Evolutionary conservation across 2,113 vertebrate species (phyloP), one percentile per base, ranked within the genome.

Genomic region (Erinaceus europaeus): DNA sequence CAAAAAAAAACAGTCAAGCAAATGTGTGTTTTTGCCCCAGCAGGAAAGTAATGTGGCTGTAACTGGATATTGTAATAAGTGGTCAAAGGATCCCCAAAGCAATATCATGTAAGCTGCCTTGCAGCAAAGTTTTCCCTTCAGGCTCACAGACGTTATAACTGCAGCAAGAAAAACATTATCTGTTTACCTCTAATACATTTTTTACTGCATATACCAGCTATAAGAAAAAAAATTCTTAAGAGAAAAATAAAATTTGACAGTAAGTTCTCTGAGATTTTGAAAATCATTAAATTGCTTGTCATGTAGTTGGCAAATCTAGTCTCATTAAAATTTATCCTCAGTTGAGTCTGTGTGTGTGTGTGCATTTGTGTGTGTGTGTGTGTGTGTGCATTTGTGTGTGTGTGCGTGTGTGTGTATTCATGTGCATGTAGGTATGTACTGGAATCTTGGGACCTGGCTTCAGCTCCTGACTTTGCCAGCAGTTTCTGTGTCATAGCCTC

Each of bases 91-190:
- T 6, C 80, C 25, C 2, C 34, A 93, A 87, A 88, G 68, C n/a
- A 93, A 20, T 38, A 72, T 84, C 61, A 62, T 46, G 27, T 10
- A 82, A 34, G 53, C 25, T 73, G 92, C 68, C 75, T 83, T 74
- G 46, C 9, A 82, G 71, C 42, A 34, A 25, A 44, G 27, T 81
- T 95, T 95, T 90, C 92, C 53, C 52, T 74, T 14, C 85, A 93
- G 72, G 5, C 67, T 92, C 86, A 71, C 64, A 87, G 89, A 92
- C 90, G n/a, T n/a, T n/a, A 53, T 14, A 48, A 90, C 91, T 88
- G 68, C 69, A 81, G 75, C 88, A 91, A 93, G 61, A 42, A 86
- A 88, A 53, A n/a, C 76, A 53, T 38, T 95, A 92, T 83, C 78
- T 74, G 18, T 86, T 94, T 91, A 48, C 52, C 78, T 40, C 62